Evolutionary conservation across 1,140 invertebrate genomes (phyloP).

Genomic region (Oedothorax gibbosus): DNA sequence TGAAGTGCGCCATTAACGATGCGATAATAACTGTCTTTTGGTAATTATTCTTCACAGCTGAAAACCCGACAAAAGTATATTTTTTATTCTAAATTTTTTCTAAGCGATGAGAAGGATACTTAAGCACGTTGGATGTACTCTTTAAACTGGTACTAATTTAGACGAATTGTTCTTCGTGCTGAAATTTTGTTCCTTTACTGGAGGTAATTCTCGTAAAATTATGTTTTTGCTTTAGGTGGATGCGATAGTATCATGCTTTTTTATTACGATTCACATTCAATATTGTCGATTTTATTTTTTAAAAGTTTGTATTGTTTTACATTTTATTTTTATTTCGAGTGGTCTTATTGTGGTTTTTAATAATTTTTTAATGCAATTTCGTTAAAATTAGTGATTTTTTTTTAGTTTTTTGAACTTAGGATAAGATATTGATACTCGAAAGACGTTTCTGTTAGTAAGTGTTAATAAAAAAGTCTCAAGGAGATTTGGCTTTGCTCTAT

Average conservation of each 20-base stretch:
- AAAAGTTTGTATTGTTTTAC: too few species aligned
- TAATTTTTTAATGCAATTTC: background rate
- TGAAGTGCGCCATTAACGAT: slow-evolving; percentile 50
- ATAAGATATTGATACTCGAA: background rate
- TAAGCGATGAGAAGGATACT: slow-evolving; percentile 24
- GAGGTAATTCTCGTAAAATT: slow-evolving; percentile 26
- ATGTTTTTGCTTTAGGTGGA: slow-evolving; percentile 12
- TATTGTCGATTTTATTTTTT: too few species aligned
- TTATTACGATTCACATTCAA: too few species aligned
- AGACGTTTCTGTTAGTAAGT: background rate
- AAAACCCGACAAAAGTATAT: slow-evolving; percentile 53
- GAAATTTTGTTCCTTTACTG: slow-evolving; percentile 15
- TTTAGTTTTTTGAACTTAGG: too few species aligned
- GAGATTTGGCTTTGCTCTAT: too few species aligned
- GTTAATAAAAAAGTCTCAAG: too few species aligned
- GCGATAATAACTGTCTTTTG: slow-evolving; percentile 51
- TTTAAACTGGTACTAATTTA: slow-evolving; percentile 56
- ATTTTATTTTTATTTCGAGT: slow-evolving; percentile 6
- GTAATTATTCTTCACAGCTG: slow-evolving; percentile 56
- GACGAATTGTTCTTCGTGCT: slow-evolving; percentile 42
- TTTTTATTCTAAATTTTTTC: slow-evolving; percentile 33
- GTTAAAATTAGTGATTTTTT: background rate
- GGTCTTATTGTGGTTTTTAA: background rate
- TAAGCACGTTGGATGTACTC: slow-evolving; percentile 47
- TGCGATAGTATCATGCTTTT: background rate